phyloP scores from a whole-genome alignment of 1,140 invertebrate species.

The Drosophila repleta region DNA sequence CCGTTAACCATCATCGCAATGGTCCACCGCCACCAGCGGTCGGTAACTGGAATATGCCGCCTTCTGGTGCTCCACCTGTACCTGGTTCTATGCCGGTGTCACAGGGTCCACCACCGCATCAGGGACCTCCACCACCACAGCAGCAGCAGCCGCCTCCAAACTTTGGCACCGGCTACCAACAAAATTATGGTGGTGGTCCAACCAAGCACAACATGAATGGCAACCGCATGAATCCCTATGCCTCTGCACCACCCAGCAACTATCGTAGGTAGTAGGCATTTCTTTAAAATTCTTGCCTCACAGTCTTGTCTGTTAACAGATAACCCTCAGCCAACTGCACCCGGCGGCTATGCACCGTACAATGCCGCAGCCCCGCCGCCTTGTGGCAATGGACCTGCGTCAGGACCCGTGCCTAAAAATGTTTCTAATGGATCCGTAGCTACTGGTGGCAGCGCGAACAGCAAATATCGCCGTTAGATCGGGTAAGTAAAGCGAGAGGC shows the following conservation, averaged over 20 bases:
- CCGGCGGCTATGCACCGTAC: conserved; percentile 57
- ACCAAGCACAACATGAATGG: conserved; percentile 86
- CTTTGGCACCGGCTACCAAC: conserved; percentile 90
- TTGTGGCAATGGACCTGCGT: conserved; percentile 37
- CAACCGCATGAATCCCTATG: conserved; percentile 85
- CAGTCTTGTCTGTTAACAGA: conserved; percentile 21
- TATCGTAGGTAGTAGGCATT: conserved; percentile 55
- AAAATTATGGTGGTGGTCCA: conserved; percentile 89
- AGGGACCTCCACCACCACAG: conserved; percentile 57
- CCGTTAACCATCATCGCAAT: conserved; percentile 68
- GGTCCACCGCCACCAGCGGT: conserved; percentile 79
- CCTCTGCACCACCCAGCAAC: conserved; percentile 61
- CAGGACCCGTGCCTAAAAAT: conserved; percentile 49
- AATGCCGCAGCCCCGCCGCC: conserved; percentile 61
- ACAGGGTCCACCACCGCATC: conserved; percentile 64
- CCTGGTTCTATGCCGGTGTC: conserved; percentile 64
- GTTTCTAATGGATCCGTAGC: conserved; percentile 67
- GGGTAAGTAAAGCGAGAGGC: conserved; percentile 53
- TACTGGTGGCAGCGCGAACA: conserved; percentile 67
- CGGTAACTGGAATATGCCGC: conserved; percentile 83
- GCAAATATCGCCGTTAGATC: conserved; percentile 69
- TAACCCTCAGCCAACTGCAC: conserved; percentile 48
- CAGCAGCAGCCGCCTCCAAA: conserved; percentile 83
- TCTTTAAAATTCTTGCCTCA: not conserved
- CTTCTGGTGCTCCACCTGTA: conserved; percentile 64